Evolutionary conservation across 2,888 invertebrate species (phyloP), one percentile per base, ranked within the genome.

Genomic region (Octonoba sinensis): DNA sequence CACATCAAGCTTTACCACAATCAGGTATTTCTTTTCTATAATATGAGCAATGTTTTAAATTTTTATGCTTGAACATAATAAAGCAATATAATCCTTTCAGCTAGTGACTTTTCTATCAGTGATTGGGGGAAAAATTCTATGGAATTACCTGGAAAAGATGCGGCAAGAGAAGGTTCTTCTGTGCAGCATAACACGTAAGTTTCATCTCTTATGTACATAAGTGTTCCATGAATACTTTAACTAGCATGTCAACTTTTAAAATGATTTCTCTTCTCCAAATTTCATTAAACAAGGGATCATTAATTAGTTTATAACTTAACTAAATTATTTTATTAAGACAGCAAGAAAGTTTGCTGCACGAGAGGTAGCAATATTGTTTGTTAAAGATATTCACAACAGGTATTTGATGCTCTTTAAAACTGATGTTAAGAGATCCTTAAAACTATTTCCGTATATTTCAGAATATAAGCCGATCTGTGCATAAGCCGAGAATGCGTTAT

Each of bases 151-250:
- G 82, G 72, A 6, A 82, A 76, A 65, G 75, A 75, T 27, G 44
- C 57, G 8, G 46, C 74, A 20, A 56, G 54, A 57, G 74, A 65
- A 18, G 56, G 36, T 4, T 62, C 62, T 8, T 65, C 75, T 15
- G 44, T 62, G 3, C 70, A 67, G n/a, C 71, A 82, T 56, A 82
- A 82, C 15, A 72, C 82, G 82, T 82, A 82, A 16, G 72, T 47
- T 22, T 3, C 27, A 2, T 27, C 27, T 27, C 24, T 44, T 8
- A 65, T 47, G 16, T 47, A 47, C 22, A 36, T 47, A 15, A 6
- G 12, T 18, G 20, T 56, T 56, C 1, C 22, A 20, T 16, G 20
- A 20, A 18, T 8, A 56, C 56, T 20, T 20, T 56, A 56, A 56
- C 3, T 6, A 16, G 20, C 18, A 12, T 22, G 6, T 18, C 8